Base-by-base conservation (phyloP, 2,113 vertebrate species). In the Hydrochoerus hydrochaeris region DNA sequence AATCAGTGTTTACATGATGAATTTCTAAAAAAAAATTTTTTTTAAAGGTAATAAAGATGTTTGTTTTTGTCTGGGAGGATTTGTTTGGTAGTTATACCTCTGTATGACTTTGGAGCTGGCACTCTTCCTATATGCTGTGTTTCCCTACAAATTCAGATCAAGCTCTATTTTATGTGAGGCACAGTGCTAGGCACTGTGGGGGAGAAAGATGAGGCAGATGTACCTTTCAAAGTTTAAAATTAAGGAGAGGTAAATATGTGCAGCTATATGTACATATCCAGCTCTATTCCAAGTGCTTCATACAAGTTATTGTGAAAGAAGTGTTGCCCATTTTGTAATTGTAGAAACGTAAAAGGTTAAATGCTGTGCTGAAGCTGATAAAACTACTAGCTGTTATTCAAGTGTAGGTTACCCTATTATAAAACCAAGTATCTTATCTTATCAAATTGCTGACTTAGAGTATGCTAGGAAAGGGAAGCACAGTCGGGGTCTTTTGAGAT, bases 91-190 rank as follows among this genome's bases (percentile, higher is more conserved):
- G 86, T 81, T 81, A 7, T 69, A 49, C 22, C 3, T 91, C 78
- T 94, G 46, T 57, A 12, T 75, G 62, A 12, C 41, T 93, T 93
- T 75, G 44, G 44, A 93, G 38, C 71, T 65, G 28, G 32, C 20
- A 63, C 20, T 88, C 44, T 94, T 58, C 63, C 85, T 96, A 11
- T 73, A 41, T 84, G 67, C 63, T 81, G 92, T 90, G 82, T n/a
- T 82, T 96, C 63, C 22, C 13, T 95, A 28, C 6, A 32, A 38
- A 96, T 92, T 92, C 65, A 65, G 82, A 63, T 65, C 77, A 82
- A 20, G n/a, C 19, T 88, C 38, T 60, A 38, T 69, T 95, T 89
- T 92, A 11, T 46, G 9, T 95, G 75, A 91, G 75, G 32, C 12
- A 57, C 75, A n/a, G 22, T 77, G 16, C 32, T 95, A 7, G 77